phyloP scores from a whole-genome alignment of 2,113 vertebrate genomes.

The Glaucomys volans region DNA sequence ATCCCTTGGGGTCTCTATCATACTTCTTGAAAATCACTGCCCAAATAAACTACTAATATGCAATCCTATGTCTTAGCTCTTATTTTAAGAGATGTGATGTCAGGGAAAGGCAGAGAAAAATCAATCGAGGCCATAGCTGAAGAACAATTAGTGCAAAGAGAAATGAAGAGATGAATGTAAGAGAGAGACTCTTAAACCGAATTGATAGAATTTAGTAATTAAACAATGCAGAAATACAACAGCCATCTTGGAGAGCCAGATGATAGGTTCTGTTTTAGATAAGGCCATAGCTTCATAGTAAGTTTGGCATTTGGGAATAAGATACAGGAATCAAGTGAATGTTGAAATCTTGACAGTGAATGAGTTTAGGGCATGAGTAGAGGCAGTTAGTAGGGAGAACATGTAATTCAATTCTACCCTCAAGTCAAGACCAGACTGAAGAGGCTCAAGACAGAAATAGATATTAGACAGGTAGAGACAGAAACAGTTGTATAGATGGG shows the following conservation, averaged over 20 bases:
- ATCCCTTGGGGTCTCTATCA: neutral
- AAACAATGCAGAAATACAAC: conserved; percentile 33
- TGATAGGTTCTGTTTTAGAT: neutral
- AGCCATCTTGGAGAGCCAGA: neutral
- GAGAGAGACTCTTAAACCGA: neutral
- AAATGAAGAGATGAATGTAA: conserved; percentile 7
- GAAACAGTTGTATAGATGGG: neutral
- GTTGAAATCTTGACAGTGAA: conserved; percentile 9
- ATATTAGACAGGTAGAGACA: neutral
- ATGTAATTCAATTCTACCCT: neutral
- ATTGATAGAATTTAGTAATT: neutral
- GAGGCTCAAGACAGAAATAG: neutral
- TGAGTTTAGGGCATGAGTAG: neutral
- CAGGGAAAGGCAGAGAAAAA: neutral
- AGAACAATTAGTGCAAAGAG: neutral
- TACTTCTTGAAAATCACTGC: neutral
- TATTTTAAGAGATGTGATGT: neutral
- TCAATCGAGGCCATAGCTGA: neutral
- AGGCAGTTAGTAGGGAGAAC: neutral
- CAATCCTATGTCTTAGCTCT: neutral
- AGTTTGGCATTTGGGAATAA: neutral
- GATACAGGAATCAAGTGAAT: neutral
- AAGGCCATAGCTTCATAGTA: neutral
- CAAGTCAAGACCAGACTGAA: neutral
- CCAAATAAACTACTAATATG: neutral